Percentiles rank a stretch among this genome's conserved stretches.
phyloP scores from a whole-genome alignment of 2,797 vertebrate species.

The Glyptemys insculpta region DNA sequence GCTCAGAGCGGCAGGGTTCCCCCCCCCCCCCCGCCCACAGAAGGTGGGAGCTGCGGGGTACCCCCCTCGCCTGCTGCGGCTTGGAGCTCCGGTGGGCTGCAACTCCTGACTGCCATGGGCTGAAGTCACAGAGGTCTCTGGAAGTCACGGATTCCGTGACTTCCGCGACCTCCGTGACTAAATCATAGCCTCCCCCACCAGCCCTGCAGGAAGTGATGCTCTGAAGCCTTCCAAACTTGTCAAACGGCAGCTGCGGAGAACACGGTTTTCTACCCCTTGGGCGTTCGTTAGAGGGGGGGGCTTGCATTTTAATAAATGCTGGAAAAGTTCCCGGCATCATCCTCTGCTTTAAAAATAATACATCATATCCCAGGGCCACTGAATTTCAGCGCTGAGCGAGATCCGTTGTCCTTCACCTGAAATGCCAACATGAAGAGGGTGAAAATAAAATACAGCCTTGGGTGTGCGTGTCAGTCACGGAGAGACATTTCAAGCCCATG shows the following conservation, averaged over 20 bases:
- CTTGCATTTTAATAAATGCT: neutral
- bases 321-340: neutral
- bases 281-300: neutral
- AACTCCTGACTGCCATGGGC: too few relatives aligned
- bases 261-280: neutral
- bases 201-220: neutral
- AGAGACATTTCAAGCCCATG: neutral
- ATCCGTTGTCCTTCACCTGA: neutral
- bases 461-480: neutral
- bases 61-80: too few relatives aligned
- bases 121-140: too few relatives aligned
- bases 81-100: too few relatives aligned
- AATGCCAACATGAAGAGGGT: neutral
- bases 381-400: neutral
- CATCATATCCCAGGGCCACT: neutral
- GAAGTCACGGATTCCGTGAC: too few relatives aligned
- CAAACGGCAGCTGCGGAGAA: neutral
- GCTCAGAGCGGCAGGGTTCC: too few relatives aligned
- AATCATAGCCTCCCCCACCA: neutral
- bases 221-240: neutral
- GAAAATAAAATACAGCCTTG: neutral
- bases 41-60: too few relatives aligned
- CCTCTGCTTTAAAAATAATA: neutral
- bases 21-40: too few relatives aligned
- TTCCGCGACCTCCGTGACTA: too few relatives aligned